These are phyloP conservation scores for Hoplodrina ambigua DNA, from an alignment of 2,888 invertebrate genomes.

Conservation along the genomic window DNA sequence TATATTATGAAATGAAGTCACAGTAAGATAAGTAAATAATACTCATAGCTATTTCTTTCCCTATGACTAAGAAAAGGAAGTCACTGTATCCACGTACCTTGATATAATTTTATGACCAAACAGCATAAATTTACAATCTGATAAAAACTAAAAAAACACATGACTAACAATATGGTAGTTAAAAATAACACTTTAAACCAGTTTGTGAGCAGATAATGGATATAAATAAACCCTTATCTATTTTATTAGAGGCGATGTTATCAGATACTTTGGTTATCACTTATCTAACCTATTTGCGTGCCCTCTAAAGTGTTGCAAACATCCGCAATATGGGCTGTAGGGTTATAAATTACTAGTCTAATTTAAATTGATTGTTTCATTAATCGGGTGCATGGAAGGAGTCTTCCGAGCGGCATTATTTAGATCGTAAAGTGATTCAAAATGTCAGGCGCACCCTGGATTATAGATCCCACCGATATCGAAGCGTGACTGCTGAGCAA, in stretches of 20 bases:
- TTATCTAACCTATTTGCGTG: constrained; percentile 29
- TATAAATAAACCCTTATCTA: constrained; percentile 52
- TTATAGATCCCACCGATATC: too few relatives aligned
- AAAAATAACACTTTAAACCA: constrained; percentile 50
- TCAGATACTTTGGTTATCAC: constrained; percentile 26
- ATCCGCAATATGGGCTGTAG: constrained; percentile 15
- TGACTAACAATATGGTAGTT: constrained; percentile 35
- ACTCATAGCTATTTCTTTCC: background rate
- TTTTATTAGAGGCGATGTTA: constrained; percentile 42
- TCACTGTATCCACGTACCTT: background rate
- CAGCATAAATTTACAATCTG: background rate
- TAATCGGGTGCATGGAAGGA: too few relatives aligned
- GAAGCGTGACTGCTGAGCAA: too few relatives aligned
- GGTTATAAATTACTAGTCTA: constrained; percentile 5
- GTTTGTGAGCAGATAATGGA: constrained; percentile 40
- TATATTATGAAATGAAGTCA: background rate
- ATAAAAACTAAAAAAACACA: background rate
- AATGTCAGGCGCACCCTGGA: too few relatives aligned
- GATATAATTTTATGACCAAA: background rate
- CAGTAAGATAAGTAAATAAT: background rate
- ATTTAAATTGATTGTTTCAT: background rate
- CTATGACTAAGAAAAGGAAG: background rate
- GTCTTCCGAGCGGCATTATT: too few relatives aligned
- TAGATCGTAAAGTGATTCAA: too few relatives aligned
- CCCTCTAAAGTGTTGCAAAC: constrained; percentile 11